Evolutionary conservation across 2,888 invertebrate species (phyloP).

Genomic region (Chrysina gloriosa): DNA sequence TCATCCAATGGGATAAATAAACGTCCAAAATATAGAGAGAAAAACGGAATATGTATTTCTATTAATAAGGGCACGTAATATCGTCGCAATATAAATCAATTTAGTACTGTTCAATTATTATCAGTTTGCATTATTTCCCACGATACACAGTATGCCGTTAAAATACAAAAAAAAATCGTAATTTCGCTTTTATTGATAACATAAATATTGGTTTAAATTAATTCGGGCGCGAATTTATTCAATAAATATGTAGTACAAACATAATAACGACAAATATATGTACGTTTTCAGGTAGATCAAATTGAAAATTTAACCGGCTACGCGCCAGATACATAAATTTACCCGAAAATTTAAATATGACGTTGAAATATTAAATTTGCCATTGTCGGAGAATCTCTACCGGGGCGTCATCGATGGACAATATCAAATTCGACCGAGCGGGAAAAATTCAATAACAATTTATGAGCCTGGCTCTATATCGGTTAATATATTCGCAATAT

Average conservation of each 20-base stretch:
- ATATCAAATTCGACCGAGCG: conserved; percentile 20
- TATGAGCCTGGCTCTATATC: conserved; percentile 7
- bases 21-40: no score
- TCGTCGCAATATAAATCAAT: no score
- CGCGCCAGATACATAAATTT: neutral
- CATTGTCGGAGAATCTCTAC: neutral
- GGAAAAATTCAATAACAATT: conserved; percentile 31
- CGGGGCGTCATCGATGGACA: neutral
- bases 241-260: neutral
- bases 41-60: no score
- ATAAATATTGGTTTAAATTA: conserved; percentile 6
- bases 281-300: neutral
- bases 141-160: no score
- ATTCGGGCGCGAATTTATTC: neutral
- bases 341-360: conserved; percentile 15
- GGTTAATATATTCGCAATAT: conserved; percentile 3
- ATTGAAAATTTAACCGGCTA: neutral
- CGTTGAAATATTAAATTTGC: conserved; percentile 16
- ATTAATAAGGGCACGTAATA: no score
- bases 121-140: no score
- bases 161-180: no score
- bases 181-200: neutral
- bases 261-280: conserved; percentile 7
- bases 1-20: no score
- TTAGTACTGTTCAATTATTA: no score